A percentile compares a stretch with the other conserved stretches of the same genome.
Evolutionary conservation across 2,113 vertebrate genomes (phyloP).

Genomic region (Aythya baeri): DNA sequence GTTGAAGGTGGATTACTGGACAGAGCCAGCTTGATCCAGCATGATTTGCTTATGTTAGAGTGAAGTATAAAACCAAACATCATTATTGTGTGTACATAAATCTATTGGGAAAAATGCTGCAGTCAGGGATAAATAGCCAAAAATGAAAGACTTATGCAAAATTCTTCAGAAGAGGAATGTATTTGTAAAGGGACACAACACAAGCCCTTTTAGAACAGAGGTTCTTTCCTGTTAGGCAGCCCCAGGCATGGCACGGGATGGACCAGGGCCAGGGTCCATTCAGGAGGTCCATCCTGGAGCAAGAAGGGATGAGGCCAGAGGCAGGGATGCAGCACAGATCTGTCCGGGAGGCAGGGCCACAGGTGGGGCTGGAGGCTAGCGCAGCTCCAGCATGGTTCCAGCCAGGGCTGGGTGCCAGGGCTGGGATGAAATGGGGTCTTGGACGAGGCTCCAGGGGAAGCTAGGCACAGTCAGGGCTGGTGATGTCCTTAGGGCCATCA

Average conservation of each 20-base stretch:
- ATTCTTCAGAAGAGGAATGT: background rate
- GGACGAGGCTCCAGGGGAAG: too few species aligned
- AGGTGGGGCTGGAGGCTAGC: background rate
- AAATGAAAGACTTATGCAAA: background rate
- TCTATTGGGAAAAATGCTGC: background rate
- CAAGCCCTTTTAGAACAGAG: background rate
- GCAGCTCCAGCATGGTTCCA: too few species aligned
- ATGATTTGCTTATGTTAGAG: background rate
- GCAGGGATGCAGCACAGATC: fast-evolving
- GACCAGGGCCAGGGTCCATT: background rate
- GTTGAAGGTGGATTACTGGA: background rate
- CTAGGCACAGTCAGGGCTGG: background rate
- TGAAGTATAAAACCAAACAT: background rate
- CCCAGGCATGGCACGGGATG: background rate
- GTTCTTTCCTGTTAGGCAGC: background rate
- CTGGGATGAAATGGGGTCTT: background rate
- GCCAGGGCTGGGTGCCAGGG: background rate
- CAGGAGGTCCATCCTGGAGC: background rate
- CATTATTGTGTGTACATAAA: background rate
- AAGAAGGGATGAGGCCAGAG: background rate
- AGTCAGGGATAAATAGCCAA: background rate
- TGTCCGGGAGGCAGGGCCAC: background rate
- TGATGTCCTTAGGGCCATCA: too few species aligned
- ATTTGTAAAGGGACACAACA: background rate
- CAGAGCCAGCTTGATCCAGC: background rate